These are phyloP conservation scores for Tragelaphus strepsiceros DNA, from an alignment of 2,113 vertebrate species.

Conservation along the genomic window DNA sequence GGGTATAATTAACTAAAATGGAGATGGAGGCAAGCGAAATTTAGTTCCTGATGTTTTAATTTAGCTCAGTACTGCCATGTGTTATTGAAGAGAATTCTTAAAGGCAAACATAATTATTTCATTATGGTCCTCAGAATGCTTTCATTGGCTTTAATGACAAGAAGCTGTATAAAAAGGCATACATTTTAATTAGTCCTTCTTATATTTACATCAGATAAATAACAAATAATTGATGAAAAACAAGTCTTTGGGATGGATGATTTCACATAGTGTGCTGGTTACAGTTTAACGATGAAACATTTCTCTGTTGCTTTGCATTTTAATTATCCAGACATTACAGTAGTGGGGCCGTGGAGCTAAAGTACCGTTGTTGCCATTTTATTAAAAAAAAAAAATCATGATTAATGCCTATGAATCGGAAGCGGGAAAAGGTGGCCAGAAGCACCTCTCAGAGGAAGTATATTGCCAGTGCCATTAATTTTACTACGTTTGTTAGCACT, in stretches of 20 bases:
- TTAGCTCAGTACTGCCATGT: slow-evolving; percentile 82
- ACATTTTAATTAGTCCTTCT: slow-evolving; percentile 83
- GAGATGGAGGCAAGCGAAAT: slow-evolving; percentile 85
- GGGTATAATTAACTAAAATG: slow-evolving; percentile 90
- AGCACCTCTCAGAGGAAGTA: background rate
- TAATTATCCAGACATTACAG: slow-evolving; percentile 75
- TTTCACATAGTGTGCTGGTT: slow-evolving; percentile 78
- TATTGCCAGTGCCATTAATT: slow-evolving; percentile 53
- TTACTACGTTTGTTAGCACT: slow-evolving; percentile 24
- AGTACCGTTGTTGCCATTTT: slow-evolving; percentile 57
- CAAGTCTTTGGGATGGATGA: slow-evolving; percentile 79
- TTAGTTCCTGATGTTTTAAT: slow-evolving; percentile 87
- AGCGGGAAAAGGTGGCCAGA: slow-evolving; percentile 45
- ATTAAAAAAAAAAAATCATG: slow-evolving; percentile 25
- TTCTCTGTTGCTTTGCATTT: slow-evolving; percentile 79
- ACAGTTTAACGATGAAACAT: slow-evolving; percentile 80
- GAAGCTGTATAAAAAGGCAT: slow-evolving; percentile 78
- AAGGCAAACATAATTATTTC: slow-evolving; percentile 88
- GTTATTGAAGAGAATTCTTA: slow-evolving; percentile 83
- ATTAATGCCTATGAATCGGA: slow-evolving; percentile 39
- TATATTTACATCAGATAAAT: slow-evolving; percentile 85
- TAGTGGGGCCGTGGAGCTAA: slow-evolving; percentile 38
- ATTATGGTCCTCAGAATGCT: slow-evolving; percentile 82
- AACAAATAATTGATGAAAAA: slow-evolving; percentile 85
- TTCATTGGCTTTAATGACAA: slow-evolving; percentile 84